Conservation (phyloP, 2,113 vertebrate species). For the Gobius niger region DNA sequence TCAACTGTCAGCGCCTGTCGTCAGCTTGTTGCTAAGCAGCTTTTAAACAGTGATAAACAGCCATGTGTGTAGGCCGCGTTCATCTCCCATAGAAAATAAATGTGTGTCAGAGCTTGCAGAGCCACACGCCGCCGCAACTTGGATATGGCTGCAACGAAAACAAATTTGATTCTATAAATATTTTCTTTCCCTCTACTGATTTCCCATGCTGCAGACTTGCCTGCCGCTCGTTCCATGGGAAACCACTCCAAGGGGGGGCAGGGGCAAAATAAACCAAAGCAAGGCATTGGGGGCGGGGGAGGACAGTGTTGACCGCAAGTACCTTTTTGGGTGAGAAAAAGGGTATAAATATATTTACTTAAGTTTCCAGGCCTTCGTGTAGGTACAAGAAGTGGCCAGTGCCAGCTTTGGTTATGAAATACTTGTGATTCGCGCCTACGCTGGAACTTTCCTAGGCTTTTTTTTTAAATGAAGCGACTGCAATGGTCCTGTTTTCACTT, state of each 20-base stretch:
- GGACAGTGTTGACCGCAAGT: slow-evolving; percentile 35
- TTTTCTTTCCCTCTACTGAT: slow-evolving; percentile 25
- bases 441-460: slow-evolving; percentile 74
- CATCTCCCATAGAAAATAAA: slow-evolving; percentile 26
- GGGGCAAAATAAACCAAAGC: slow-evolving; percentile 33
- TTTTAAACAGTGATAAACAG: slow-evolving; percentile 63
- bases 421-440: slow-evolving; percentile 58
- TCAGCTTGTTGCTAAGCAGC: slow-evolving; percentile 69
- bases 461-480: slow-evolving; percentile 36
- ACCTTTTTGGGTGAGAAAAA: slow-evolving; percentile 48
- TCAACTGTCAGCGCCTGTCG: slow-evolving; percentile 29
- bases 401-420: slow-evolving; percentile 49
- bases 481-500: slow-evolving; percentile 47
- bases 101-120: slow-evolving; percentile 26
- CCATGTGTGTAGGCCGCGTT: slow-evolving; percentile 15
- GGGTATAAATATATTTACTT: slow-evolving; percentile 63
- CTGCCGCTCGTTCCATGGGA: slow-evolving; percentile 55
- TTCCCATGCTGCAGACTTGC: slow-evolving; percentile 47
- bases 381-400: slow-evolving; percentile 22
- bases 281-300: slow-evolving; percentile 69
- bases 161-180: slow-evolving; percentile 23
- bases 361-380: slow-evolving; percentile 59
- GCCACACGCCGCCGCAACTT: slow-evolving; percentile 21
- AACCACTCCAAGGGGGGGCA: slow-evolving; percentile 10
- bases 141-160: slow-evolving; percentile 42